These are phyloP conservation scores for Ardeotis arabs DNA, from an alignment of 2,113 vertebrate genomes.

Conservation along the genomic window DNA sequence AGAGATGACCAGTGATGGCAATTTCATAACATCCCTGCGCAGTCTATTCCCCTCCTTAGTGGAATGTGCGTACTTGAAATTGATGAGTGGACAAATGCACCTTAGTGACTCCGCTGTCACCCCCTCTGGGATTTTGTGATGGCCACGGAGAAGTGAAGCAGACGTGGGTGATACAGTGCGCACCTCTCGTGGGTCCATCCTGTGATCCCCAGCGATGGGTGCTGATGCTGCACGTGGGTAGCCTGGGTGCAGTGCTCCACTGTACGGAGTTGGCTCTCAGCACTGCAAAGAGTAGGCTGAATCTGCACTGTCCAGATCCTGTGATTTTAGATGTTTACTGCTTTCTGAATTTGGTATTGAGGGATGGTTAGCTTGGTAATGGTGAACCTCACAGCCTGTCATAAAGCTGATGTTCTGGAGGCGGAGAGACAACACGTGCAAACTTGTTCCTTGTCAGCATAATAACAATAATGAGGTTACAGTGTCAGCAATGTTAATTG, in stretches of 20 bases:
- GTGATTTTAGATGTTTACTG: not conserved
- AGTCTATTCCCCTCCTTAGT: not conserved
- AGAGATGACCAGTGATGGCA: not conserved
- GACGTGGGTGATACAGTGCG: not conserved
- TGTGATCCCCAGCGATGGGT: rapidly evolving
- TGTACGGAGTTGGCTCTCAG: not conserved
- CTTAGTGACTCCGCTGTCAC: not conserved
- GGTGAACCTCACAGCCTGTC: not conserved
- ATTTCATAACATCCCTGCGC: not conserved
- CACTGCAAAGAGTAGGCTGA: not conserved
- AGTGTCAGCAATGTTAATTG: not conserved
- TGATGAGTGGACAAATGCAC: not conserved
- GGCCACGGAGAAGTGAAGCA: not conserved
- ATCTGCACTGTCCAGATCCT: not conserved
- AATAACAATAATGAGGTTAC: not conserved
- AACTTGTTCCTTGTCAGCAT: not conserved
- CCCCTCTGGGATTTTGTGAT: not conserved
- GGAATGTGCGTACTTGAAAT: not conserved
- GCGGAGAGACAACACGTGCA: not conserved
- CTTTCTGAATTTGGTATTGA: not conserved
- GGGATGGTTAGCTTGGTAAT: not conserved
- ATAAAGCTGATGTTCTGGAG: not conserved
- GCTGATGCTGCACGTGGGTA: not conserved
- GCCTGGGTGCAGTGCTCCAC: not conserved
- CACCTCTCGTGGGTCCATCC: not conserved